Percentiles rank a stretch among this genome's conserved stretches.
Conservation (phyloP, 2,888 invertebrate genomes). For the Drosophila demipolita region DNA sequence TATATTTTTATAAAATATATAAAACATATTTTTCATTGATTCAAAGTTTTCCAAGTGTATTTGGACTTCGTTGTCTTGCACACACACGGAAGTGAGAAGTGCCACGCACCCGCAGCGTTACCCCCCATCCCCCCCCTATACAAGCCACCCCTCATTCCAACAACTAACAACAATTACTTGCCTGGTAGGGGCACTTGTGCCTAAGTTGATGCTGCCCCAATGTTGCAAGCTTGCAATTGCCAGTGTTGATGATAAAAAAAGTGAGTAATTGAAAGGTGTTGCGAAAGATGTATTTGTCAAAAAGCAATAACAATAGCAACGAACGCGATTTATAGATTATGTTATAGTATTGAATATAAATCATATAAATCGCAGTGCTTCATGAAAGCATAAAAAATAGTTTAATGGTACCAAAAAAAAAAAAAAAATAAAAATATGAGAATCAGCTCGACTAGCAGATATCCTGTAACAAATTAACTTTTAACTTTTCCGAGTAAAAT, state of each 20-base stretch:
- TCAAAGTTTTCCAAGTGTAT: background rate
- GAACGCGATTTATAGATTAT: background rate
- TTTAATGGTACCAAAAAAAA: no score
- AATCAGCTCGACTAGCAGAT: background rate
- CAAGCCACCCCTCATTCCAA: background rate
- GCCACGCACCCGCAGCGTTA: background rate
- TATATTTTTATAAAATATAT: background rate
- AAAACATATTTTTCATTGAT: background rate
- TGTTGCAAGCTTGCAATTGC: background rate
- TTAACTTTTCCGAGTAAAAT: background rate
- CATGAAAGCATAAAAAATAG: background rate
- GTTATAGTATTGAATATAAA: background rate
- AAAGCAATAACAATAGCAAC: background rate
- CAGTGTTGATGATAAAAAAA: background rate
- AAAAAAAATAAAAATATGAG: no score
- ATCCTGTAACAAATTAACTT: background rate
- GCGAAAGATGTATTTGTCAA: background rate
- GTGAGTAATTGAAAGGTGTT: background rate
- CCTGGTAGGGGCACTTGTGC: background rate
- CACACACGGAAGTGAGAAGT: slow-evolving; percentile 5
- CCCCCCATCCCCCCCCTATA: background rate
- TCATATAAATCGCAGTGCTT: background rate
- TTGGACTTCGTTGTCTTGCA: background rate
- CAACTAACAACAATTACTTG: background rate
- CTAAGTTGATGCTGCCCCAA: background rate